Percentiles rank a stretch among this genome's conserved stretches.
These are phyloP conservation scores for Sapayoa aenigma DNA, from an alignment of 2,113 vertebrate species.

Conservation along the genomic window DNA sequence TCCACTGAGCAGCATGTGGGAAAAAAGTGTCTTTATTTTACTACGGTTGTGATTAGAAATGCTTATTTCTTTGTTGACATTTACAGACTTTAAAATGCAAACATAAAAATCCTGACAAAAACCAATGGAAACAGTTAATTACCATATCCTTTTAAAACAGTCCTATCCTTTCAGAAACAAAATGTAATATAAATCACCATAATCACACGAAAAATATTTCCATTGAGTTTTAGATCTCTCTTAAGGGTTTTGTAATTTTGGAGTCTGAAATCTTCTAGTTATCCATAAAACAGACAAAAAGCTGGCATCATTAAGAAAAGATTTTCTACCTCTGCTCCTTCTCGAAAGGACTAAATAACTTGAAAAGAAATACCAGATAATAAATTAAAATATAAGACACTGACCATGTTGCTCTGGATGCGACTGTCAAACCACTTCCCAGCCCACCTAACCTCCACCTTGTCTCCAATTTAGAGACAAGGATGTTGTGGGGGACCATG, in stretches of 20 bases:
- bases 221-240: neutral
- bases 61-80: neutral
- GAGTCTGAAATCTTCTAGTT: neutral
- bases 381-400: neutral
- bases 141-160: neutral
- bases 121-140: neutral
- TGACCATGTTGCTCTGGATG: neutral
- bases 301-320: neutral
- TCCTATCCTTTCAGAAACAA: neutral
- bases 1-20: neutral
- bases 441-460: neutral
- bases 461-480: neutral
- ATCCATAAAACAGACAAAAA: neutral
- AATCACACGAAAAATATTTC: neutral
- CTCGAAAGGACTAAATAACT: neutral
- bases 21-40: neutral
- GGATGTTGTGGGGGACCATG: neutral
- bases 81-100: conserved; percentile 8
- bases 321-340: neutral
- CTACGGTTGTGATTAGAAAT: neutral
- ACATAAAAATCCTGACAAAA: conserved; percentile 16
- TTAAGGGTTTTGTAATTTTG: neutral
- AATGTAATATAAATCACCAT: neutral
- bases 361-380: neutral
- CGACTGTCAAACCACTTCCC: neutral